Base-by-base conservation (phyloP, 2,113 vertebrate genomes). In the Fregetta grallaria region DNA sequence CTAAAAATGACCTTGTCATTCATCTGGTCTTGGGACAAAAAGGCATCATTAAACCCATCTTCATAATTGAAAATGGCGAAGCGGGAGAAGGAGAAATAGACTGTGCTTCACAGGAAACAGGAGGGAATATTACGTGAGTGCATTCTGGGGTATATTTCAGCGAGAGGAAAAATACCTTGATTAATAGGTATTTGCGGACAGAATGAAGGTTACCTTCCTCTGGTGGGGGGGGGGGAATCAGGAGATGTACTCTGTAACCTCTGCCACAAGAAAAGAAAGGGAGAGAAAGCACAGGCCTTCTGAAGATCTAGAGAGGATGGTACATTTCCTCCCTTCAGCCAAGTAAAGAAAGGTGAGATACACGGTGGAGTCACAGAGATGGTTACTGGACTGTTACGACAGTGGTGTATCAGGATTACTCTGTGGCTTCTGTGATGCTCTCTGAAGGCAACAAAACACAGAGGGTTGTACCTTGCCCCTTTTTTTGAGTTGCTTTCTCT, bases 401-500 rank as follows among this genome's bases (percentile, higher is more conserved):
- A 92, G 20, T 50, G 38, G 23, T 66, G 6, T 75, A 40, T 62
- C 23, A 34, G 34, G 38, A 85, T 86, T 89, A 85, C 25, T 40
- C 66, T 75, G 29, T 71, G 66, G 47, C 55, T 95, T 91, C 53
- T 40, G 15, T 36, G 70, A 62, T 42, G 25, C 36, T 89, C 84
- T 75, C 66, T 90, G 66, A 97, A 70, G 29, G n/a, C 59, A 93
- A 71, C n/a, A 88, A 83, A 88, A 96, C 34, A 92, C 55, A 90
- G 45, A 94, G 61, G 27, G 21, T 52, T 72, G 50, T 98, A 98
- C 98, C 98, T 98, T 98, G 44, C 96, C 97, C 94, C 74, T 96
- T 82, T 96, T 96, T 90, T 97, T 97, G 66, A 98, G 91, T 38
- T 95, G 97, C 30, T 98, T 97, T 94, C 75, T 77, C 78, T 99